Conservation (phyloP, 2,888 invertebrate genomes). For the Zygaena filipendulae region DNA sequence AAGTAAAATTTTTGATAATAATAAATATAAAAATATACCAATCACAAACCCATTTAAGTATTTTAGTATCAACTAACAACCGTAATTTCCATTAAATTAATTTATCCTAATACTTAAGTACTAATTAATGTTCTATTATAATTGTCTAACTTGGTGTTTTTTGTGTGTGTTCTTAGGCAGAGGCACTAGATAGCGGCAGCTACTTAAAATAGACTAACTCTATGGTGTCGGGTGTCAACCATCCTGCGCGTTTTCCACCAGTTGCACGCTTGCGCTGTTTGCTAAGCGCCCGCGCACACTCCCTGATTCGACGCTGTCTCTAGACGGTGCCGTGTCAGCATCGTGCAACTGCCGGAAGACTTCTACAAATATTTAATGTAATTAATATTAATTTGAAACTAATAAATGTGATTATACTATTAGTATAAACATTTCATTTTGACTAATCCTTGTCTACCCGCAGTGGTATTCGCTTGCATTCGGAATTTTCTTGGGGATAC, state of each 20-base stretch:
- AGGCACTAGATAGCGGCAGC: conserved; percentile 35
- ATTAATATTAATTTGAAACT: conserved; percentile 25
- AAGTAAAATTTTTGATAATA: too few species aligned
- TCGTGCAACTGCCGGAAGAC: conserved; percentile 65
- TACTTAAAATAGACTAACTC: conserved; percentile 34
- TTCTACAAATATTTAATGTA: conserved; percentile 33
- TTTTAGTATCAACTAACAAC: too few species aligned
- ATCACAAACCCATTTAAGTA: too few species aligned
- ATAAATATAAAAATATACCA: too few species aligned
- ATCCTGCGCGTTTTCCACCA: conserved; percentile 58
- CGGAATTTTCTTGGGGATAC: too few species aligned
- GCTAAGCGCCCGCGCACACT: conserved; percentile 15
- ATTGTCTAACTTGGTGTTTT: conserved; percentile 18
- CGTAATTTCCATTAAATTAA: too few species aligned
- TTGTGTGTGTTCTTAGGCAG: conserved; percentile 20
- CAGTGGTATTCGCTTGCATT: too few species aligned
- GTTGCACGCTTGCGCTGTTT: conserved; percentile 41
- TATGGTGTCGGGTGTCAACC: conserved; percentile 52
- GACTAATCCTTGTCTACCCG: neutral
- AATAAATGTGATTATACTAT: conserved; percentile 24
- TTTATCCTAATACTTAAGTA: too few species aligned
- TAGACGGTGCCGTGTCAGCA: conserved; percentile 5
- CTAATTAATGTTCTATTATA: too few species aligned
- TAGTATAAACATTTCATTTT: neutral
- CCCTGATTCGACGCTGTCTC: conserved; percentile 17